Base-by-base conservation (phyloP, 2,797 vertebrate species). In the Sebastes hubbsi region DNA sequence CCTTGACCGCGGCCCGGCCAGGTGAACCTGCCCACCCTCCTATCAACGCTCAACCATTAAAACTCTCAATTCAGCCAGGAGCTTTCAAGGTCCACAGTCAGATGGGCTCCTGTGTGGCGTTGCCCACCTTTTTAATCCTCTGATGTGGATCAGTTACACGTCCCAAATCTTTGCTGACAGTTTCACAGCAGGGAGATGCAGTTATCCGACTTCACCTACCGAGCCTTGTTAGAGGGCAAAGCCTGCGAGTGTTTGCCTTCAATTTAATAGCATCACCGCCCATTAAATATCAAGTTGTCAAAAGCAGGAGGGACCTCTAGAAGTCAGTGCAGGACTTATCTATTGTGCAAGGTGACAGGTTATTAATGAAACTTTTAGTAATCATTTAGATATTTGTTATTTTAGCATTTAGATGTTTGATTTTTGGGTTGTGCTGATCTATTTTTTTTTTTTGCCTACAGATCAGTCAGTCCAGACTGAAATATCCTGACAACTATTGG, bases 11-110 rank as follows among this genome's bases (percentile, higher is more conserved):
- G 22, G 18, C 14, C 49, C 56, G 18, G 63, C 20, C 67, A 27
- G 52, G 16, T 61, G 60, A 77, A 72, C 63, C 32, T 11, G 52
- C 63, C 13, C 25, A 30, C 25, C 10, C 10, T 36, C 20, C 42
- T n/a, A 9, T 29, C 49, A 72, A 11, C 3, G 8, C 61, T 78
- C 67, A 78, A 27, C 20, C 58, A 75, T 81, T 75, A 86, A 81
- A 77, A 67, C 75, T 72, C n/a, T 6, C 2, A 56, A 5, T 14
- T 24, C 18, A 46, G 27, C 64, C 14, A 32, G n/a, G 5, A 69
- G 74, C 18, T 58, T 46, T 67, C 11, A 67, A 42, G 38, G 22
- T 56, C 6, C 2, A 3, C 2, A 8, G 46, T 70, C 13, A 36
- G 65, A 62, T 29, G 22, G 49, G 68, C 42, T 66, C 6, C 27